Base-by-base conservation (phyloP, 1,140 invertebrate species). In the Thaumetopoea pityocampa region DNA sequence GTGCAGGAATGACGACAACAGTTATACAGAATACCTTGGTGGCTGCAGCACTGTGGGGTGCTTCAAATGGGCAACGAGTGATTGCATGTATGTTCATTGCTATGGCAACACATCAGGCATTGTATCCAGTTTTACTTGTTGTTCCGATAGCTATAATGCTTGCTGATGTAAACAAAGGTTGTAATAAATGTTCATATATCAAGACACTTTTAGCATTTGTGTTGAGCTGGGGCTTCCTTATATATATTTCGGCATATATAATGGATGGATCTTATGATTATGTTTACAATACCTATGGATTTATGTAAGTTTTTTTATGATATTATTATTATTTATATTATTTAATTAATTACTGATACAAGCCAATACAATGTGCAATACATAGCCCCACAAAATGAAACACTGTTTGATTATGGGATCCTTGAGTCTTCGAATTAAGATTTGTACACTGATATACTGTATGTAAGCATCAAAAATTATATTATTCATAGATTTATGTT, bases 1-100 rank as follows among this genome's bases (percentile, higher is more conserved):
- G 96, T 86, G 90, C 94, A n/a, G 95, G 92, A 17, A 90, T 92
- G 67, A 97, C 96, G 0, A 97, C 96, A 3, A 96, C 94, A 7
- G 92, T 96, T 5, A 91, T 99, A 51, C 92, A 92, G 37, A 99
- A 99, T 85, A 83, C 98, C 5, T 87, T 95, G 14, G 80, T 94
- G 20, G 89, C 95, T 5, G 51, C 90, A 2, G 88, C 90, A 17
- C 78, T 97, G 10, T 89, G 89, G 51, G 87, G 87, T 12, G 90
- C 94, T 73, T 84, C 92, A 12, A 90, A 89, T 83, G 90, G 91
- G 61, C 86, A 86, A 3, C 79, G 87, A 16, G 46, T 89, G 2
- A 29, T 90, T 5, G 89, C 90, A 45, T 89, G 90, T 47, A 28
- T 92, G 0, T 86, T 90, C 9, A 86, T 98, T 28, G 92, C 93